Evolutionary conservation across 2,888 invertebrate genomes (phyloP).

Genomic region (Eupithecia exiguata): DNA sequence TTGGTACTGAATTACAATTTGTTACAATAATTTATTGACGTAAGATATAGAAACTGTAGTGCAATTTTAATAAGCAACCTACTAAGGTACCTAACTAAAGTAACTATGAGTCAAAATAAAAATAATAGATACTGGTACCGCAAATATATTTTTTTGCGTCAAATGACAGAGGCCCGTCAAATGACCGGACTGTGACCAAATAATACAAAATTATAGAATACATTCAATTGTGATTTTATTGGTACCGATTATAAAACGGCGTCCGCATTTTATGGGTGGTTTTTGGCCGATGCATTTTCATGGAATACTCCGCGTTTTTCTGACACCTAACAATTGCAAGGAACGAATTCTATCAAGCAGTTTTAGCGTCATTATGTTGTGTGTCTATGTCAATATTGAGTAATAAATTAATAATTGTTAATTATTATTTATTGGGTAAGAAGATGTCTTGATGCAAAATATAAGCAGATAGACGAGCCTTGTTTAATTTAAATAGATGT

Average conservation of each 20-base stretch:
- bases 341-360: constrained; percentile 81
- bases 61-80: background rate
- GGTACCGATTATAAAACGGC: constrained; percentile 68
- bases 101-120: too few species aligned
- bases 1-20: constrained; percentile 52
- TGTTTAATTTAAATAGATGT: too few species aligned
- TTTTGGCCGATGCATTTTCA: constrained; percentile 81
- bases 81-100: too few species aligned
- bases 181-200: too few species aligned
- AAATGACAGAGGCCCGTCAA: too few species aligned
- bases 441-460: too few species aligned
- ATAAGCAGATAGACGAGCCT: too few species aligned
- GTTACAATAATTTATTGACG: constrained; percentile 47
- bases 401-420: too few species aligned
- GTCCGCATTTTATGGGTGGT: constrained; percentile 76
- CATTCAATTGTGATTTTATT: constrained; percentile 64
- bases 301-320: constrained; percentile 81
- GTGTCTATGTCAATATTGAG: background rate
- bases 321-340: constrained; percentile 82
- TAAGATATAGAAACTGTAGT: background rate
- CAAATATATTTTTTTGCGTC: too few species aligned
- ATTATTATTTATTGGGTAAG: too few species aligned
- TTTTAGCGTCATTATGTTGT: too few species aligned
- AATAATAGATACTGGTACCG: too few species aligned
- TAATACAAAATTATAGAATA: constrained; percentile 59